A percentile compares a stretch with the other conserved stretches of the same genome.
Evolutionary conservation across 2,888 invertebrate genomes (phyloP).

Genomic region (Drosophila siamana): DNA sequence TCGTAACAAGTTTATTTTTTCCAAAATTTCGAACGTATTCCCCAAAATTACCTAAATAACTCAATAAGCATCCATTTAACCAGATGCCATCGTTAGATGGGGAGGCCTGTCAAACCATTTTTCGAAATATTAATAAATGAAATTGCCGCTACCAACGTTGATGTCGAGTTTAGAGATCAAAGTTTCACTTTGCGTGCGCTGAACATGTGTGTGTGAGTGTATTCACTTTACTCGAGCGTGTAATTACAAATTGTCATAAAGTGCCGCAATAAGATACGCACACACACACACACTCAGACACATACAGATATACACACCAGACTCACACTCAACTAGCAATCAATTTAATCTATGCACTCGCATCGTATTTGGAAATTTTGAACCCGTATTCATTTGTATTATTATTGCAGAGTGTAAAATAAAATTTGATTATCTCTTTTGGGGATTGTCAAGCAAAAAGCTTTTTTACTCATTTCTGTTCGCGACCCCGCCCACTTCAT

Average conservation of each 20-base stretch:
- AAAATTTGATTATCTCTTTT: constrained; percentile 49
- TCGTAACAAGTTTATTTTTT: constrained; percentile 9
- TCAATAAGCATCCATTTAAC: constrained; percentile 35
- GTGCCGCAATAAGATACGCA: constrained; percentile 21
- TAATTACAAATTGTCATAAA: constrained; percentile 56
- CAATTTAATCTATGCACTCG: constrained; percentile 62
- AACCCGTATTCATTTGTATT: constrained; percentile 14
- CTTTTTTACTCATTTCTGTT: constrained; percentile 15
- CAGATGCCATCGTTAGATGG: neutral
- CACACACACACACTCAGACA: constrained; percentile 4
- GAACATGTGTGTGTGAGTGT: constrained; percentile 17
- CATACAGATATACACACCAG: too few species aligned
- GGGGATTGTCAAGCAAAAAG: constrained; percentile 26
- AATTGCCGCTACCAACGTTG: constrained; percentile 27
- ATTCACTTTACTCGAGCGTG: constrained; percentile 47
- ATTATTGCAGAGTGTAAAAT: constrained; percentile 41
- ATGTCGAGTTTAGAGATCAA: constrained; percentile 49
- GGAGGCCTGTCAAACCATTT: constrained; percentile 27
- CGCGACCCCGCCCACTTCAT: neutral
- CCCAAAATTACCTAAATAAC: constrained; percentile 17
- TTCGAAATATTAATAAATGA: constrained; percentile 44
- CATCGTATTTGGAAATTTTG: constrained; percentile 32
- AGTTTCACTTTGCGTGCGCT: constrained; percentile 52
- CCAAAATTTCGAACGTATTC: neutral
- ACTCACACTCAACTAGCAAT: constrained; percentile 41